Conservation (phyloP, 92 coral and sea anemone genomes). For the Pocillopora meandrina region DNA sequence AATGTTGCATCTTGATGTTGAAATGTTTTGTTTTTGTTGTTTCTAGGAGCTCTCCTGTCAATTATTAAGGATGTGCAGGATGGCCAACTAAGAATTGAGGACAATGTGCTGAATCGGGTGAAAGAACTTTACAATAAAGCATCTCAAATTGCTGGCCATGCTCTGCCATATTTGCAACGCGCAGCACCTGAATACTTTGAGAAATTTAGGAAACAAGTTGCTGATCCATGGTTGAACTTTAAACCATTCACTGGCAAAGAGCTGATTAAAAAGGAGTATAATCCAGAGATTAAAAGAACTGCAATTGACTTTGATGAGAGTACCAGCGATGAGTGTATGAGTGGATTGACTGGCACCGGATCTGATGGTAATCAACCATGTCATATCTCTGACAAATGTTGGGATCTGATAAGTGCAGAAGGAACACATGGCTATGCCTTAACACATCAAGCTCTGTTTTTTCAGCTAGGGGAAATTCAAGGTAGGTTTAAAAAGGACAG, state of each 20-base stretch:
- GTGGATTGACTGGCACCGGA: conserved; percentile 74
- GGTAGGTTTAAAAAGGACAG: conserved; percentile 39
- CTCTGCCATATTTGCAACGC: conserved; percentile 63
- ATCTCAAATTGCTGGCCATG: conserved; percentile 48
- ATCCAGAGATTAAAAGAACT: conserved; percentile 55
- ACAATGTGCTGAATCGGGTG: conserved; percentile 32
- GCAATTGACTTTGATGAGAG: conserved; percentile 70
- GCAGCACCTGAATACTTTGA: conserved; percentile 56
- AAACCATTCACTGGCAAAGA: conserved; percentile 56
- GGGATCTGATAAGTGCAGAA: conserved; percentile 67
- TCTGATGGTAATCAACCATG: conserved; percentile 47
- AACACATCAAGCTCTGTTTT: conserved; percentile 83
- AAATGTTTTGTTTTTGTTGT: not conserved
- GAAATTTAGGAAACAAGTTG: conserved; percentile 66
- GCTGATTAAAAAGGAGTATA: conserved; percentile 31
- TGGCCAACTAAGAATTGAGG: conserved; percentile 54
- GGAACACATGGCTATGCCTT: conserved; percentile 78
- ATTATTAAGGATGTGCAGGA: conserved; percentile 54
- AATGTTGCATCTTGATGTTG: not conserved
- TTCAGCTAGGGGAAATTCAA: conserved; percentile 76
- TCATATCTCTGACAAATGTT: conserved; percentile 67
- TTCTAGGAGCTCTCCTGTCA: conserved; percentile 70
- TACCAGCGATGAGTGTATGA: conserved; percentile 75
- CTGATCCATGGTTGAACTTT: conserved; percentile 79
- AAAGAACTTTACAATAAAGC: conserved; percentile 57